Percentiles rank a stretch among this genome's conserved stretches.
Evolutionary conservation across 2,113 vertebrate species (phyloP).

Genomic region (Phrynocephalus versicolor): DNA sequence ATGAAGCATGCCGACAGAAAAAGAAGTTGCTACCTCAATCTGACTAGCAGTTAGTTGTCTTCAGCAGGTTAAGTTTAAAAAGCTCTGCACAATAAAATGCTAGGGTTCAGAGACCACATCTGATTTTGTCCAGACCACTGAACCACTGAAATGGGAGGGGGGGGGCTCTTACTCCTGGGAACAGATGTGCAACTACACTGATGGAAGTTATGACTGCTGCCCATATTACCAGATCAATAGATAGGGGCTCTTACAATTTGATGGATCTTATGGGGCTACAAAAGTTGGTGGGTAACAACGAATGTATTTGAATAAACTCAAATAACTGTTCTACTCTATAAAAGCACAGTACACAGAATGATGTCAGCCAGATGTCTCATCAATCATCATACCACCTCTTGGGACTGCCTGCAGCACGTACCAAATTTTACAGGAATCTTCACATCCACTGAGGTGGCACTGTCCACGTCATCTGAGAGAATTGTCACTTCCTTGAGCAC

Average conservation of each 20-base stretch:
- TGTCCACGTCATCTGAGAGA: constrained; percentile 64
- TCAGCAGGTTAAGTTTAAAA: neutral
- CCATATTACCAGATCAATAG: neutral
- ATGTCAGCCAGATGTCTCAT: too few species aligned
- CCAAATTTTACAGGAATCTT: constrained; percentile 84
- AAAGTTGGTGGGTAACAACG: neutral
- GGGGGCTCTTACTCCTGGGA: accelerated
- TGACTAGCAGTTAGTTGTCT: neutral
- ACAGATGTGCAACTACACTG: accelerated
- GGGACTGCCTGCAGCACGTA: constrained; percentile 62
- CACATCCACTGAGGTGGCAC: constrained; percentile 78
- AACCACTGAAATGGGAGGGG: accelerated
- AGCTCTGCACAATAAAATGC: accelerated
- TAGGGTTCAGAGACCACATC: neutral
- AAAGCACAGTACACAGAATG: neutral
- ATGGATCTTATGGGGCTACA: neutral
- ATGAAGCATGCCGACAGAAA: neutral
- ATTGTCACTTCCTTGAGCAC: constrained; percentile 77
- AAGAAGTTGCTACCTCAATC: neutral
- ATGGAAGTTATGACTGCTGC: accelerated
- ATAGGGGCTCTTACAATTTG: neutral
- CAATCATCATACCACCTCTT: neutral
- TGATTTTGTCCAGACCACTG: neutral
- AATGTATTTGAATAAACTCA: neutral
- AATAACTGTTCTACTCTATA: neutral